Conservation (phyloP, 2,888 invertebrate genomes). For the Psylliodes chrysocephalus region DNA sequence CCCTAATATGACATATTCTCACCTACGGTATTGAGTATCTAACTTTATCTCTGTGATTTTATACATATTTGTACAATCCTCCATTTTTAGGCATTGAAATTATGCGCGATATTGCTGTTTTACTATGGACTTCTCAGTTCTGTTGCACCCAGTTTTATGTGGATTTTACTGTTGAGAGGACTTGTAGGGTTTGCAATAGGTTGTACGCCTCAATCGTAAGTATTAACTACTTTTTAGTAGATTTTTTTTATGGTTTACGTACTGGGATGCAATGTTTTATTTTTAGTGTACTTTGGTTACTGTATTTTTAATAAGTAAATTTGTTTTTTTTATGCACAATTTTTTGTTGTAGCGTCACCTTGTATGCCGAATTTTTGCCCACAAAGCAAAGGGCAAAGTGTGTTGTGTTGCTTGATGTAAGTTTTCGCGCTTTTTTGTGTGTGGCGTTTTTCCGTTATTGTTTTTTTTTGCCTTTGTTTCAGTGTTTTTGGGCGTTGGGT, state of each 20-base stretch:
- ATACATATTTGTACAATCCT: too few relatives aligned
- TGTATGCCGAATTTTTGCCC: constrained; percentile 96
- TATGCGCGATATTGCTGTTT: constrained; percentile 90
- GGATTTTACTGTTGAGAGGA: constrained; percentile 90
- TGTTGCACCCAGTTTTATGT: constrained; percentile 89
- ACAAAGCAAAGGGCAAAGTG: constrained; percentile 94
- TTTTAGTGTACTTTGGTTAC: too few relatives aligned
- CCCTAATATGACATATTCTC: too few relatives aligned
- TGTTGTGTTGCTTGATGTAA: constrained; percentile 93
- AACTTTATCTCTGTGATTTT: too few relatives aligned
- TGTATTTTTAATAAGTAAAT: constrained; percentile 2
- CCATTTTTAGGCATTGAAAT: constrained; percentile 79
- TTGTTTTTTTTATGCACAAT: constrained; percentile 20
- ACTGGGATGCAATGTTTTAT: too few relatives aligned
- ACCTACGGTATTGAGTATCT: too few relatives aligned
- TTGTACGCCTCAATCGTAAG: constrained; percentile 97
- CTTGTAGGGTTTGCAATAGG: constrained; percentile 96
- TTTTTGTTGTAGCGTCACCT: constrained; percentile 77
- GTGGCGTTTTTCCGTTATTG: too few relatives aligned
- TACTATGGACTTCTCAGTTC: constrained; percentile 92
- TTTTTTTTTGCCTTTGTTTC: constrained; percentile 49
- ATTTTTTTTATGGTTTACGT: too few relatives aligned
- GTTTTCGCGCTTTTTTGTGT: constrained; percentile 57
- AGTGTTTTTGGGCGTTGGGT: constrained; percentile 97
- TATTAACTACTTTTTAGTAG: too few relatives aligned